Evolutionary conservation across 1,140 invertebrate genomes (phyloP).

Genomic region (Eupristina koningsbergeri): DNA sequence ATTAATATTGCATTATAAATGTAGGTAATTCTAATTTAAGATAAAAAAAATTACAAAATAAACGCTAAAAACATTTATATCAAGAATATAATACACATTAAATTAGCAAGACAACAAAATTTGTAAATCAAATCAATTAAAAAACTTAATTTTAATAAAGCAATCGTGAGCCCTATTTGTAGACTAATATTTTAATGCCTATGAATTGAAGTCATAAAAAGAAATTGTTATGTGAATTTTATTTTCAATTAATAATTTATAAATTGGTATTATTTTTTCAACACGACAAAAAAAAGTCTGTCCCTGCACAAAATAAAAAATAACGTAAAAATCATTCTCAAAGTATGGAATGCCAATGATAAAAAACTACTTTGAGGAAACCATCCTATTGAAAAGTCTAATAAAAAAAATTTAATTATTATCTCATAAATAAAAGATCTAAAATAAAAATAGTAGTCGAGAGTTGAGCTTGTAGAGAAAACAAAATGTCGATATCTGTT

Average conservation of each 20-base stretch:
- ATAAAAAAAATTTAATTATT: background rate
- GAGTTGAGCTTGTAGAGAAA: background rate
- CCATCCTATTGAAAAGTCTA: conserved; percentile 4
- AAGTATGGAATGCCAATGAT: background rate
- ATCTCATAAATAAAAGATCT: background rate
- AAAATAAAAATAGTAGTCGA: background rate
- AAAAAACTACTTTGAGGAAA: conserved; percentile 1
- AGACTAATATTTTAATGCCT: no score
- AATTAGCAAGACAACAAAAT: background rate
- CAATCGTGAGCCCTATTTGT: no score
- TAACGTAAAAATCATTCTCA: background rate
- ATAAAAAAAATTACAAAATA: background rate
- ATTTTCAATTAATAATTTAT: background rate
- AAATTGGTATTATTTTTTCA: background rate
- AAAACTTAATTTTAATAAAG: no score
- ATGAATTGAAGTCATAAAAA: no score
- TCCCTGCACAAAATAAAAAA: background rate
- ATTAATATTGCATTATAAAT: no score
- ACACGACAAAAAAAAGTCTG: background rate
- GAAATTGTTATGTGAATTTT: no score
- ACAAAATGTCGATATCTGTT: conserved; percentile 9
- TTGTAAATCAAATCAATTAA: no score
- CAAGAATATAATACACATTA: background rate
- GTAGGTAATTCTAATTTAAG: background rate
- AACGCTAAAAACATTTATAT: no score